Conservation (phyloP, 2,113 vertebrate species). For the Entosphenus tridentatus region DNA sequence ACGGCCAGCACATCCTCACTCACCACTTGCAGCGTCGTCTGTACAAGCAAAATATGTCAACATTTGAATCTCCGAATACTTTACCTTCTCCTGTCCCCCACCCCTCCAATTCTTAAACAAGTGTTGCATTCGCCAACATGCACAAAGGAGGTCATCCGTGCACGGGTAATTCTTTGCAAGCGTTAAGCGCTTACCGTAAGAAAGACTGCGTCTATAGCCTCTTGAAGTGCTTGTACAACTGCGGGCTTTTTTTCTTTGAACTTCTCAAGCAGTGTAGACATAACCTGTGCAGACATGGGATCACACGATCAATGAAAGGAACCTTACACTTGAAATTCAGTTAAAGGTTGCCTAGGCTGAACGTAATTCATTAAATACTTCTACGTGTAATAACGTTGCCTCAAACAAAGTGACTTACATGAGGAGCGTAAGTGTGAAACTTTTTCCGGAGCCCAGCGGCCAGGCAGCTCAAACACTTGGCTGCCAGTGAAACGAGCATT, state of each 20-base stretch:
- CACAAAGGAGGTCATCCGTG: too few relatives aligned
- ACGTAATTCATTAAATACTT: background rate
- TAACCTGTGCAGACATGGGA: slow-evolving; percentile 31
- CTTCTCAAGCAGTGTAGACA: slow-evolving; percentile 86
- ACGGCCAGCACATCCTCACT: slow-evolving; percentile 73
- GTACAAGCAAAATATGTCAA: slow-evolving; percentile 10
- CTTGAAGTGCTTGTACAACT: slow-evolving; percentile 81
- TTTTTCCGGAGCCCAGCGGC: slow-evolving; percentile 79
- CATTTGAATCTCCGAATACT: too few relatives aligned
- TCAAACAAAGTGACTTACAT: slow-evolving; percentile 31
- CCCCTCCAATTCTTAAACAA: too few relatives aligned
- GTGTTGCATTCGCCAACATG: too few relatives aligned
- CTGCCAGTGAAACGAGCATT: slow-evolving; percentile 76
- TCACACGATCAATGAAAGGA: background rate
- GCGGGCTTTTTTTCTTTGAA: slow-evolving; percentile 96
- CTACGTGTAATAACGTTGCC: too few relatives aligned
- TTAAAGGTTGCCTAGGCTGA: background rate
- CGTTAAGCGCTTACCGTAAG: slow-evolving; percentile 45
- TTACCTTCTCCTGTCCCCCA: too few relatives aligned
- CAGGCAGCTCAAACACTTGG: slow-evolving; percentile 68
- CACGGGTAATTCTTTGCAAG: too few relatives aligned
- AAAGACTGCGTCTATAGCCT: slow-evolving; percentile 84
- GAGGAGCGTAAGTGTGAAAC: slow-evolving; percentile 76
- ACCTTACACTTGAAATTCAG: slow-evolving; percentile 6
- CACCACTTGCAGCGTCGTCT: slow-evolving; percentile 78